Evolutionary conservation across 2,888 invertebrate genomes (phyloP).

Genomic region (Platynereis dumerilii): DNA sequence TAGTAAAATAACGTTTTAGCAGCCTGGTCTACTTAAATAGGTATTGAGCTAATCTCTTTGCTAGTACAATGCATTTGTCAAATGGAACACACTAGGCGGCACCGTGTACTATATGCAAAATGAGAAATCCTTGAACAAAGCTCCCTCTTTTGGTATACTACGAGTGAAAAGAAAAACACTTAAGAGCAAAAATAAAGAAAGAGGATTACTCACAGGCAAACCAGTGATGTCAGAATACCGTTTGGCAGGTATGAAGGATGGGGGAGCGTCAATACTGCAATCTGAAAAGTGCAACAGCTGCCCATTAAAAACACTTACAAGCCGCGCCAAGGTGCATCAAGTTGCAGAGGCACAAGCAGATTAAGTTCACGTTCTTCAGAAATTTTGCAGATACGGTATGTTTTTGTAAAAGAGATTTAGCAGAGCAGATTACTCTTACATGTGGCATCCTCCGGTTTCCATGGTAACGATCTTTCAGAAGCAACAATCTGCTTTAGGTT

Average conservation of each 20-base stretch:
- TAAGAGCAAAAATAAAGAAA: no score
- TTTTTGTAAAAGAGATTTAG: no score
- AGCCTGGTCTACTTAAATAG: no score
- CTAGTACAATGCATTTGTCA: no score
- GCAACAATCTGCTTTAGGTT: constrained; percentile 87
- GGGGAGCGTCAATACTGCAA: constrained; percentile 87
- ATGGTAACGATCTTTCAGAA: constrained; percentile 78
- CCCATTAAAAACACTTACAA: not conserved
- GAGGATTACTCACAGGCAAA: constrained; percentile 69
- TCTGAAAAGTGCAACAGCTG: constrained; percentile 67
- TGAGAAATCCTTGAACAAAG: no score
- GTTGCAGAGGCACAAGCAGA: not conserved
- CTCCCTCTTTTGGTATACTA: no score
- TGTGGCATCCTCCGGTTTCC: constrained; percentile 78
- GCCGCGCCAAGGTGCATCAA: not conserved
- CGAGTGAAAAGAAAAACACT: no score
- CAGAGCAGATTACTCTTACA: constrained; percentile 68
- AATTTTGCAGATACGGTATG: no score
- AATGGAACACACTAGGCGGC: no score
- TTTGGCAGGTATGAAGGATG: constrained; percentile 87
- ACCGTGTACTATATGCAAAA: no score
- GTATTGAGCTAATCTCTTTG: no score
- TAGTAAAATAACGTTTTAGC: no score
- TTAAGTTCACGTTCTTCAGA: not conserved
- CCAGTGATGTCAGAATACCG: constrained; percentile 95